A percentile compares a stretch with the other conserved stretches of the same genome.
Evolutionary conservation across 1,140 invertebrate species (phyloP).

Genomic region (Neocloeon triangulifer): DNA sequence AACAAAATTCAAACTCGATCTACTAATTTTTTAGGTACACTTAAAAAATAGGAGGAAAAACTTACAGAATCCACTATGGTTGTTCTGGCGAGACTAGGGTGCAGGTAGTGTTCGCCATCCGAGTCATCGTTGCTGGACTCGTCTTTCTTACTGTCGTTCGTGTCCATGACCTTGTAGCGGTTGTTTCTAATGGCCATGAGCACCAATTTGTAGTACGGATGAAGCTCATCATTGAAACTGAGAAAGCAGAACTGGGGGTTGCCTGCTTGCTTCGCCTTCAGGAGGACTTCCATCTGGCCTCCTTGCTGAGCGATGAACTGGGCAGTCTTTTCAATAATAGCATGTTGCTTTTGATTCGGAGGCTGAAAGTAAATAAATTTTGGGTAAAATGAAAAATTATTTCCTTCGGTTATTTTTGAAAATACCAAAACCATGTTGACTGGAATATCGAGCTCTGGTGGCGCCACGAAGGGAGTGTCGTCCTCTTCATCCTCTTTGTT

Average conservation of each 20-base stretch:
- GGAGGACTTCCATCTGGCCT: slow-evolving; percentile 91
- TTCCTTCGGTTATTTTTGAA: no score
- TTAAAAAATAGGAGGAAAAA: no score
- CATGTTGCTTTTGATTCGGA: slow-evolving; percentile 72
- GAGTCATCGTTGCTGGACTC: slow-evolving; percentile 21
- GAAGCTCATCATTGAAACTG: slow-evolving; percentile 56
- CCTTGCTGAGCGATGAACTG: slow-evolving; percentile 83
- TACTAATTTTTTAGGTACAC: no score
- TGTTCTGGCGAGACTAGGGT: slow-evolving; percentile 43
- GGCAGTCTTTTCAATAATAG: slow-evolving; percentile 92
- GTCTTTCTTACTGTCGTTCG: slow-evolving; percentile 23
- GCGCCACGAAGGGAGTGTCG: slow-evolving; percentile 47
- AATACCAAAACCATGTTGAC: slow-evolving; percentile 47
- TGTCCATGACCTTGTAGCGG: slow-evolving; percentile 46
- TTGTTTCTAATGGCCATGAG: slow-evolving; percentile 58
- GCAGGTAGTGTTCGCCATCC: slow-evolving; percentile 44
- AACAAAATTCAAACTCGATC: no score
- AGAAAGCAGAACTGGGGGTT: slow-evolving; percentile 90
- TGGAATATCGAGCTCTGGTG: slow-evolving; percentile 45
- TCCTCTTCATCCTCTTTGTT: slow-evolving; percentile 28
- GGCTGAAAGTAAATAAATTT: no score
- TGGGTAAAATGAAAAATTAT: not conserved
- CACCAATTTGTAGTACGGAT: slow-evolving; percentile 79
- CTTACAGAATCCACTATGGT: slow-evolving; percentile 31
- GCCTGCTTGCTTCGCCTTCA: slow-evolving; percentile 87